Evolutionary conservation across 2,113 vertebrate species (phyloP).

Genomic region (Chlorocebus sabaeus): DNA sequence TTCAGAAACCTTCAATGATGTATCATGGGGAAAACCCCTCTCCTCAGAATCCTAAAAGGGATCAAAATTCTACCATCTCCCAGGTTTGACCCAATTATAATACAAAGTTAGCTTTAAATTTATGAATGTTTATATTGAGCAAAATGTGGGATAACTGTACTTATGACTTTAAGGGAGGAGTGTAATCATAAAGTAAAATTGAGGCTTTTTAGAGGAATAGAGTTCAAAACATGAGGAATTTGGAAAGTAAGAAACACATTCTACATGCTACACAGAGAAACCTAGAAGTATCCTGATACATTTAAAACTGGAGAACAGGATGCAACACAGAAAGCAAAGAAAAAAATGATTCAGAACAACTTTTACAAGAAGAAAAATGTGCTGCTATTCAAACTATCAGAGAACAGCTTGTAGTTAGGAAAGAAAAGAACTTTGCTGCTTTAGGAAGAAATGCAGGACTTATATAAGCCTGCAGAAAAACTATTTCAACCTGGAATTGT

Average conservation of each 20-base stretch:
- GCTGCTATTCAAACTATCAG: background rate
- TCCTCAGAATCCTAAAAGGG: background rate
- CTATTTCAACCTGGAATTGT: background rate
- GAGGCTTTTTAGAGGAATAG: background rate
- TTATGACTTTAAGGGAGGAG: background rate
- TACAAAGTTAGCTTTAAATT: slow-evolving; percentile 15
- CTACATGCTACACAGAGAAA: background rate
- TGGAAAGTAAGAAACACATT: slow-evolving; percentile 10
- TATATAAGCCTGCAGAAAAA: background rate
- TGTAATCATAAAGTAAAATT: background rate
- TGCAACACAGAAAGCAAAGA: background rate
- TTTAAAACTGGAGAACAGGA: background rate
- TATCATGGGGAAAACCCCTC: background rate
- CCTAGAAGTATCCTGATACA: background rate
- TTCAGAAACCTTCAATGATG: slow-evolving; percentile 29
- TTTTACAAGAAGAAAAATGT: background rate
- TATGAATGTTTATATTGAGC: slow-evolving; percentile 30
- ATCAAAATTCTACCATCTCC: slow-evolving; percentile 32
- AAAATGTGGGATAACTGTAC: background rate
- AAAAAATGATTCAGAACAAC: background rate
- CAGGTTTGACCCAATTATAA: background rate
- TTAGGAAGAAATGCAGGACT: background rate
- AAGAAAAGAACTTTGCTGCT: background rate
- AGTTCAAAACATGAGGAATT: background rate
- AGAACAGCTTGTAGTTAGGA: background rate